phyloP scores from a whole-genome alignment of 2,888 invertebrate species.

The Tachina grossa region DNA sequence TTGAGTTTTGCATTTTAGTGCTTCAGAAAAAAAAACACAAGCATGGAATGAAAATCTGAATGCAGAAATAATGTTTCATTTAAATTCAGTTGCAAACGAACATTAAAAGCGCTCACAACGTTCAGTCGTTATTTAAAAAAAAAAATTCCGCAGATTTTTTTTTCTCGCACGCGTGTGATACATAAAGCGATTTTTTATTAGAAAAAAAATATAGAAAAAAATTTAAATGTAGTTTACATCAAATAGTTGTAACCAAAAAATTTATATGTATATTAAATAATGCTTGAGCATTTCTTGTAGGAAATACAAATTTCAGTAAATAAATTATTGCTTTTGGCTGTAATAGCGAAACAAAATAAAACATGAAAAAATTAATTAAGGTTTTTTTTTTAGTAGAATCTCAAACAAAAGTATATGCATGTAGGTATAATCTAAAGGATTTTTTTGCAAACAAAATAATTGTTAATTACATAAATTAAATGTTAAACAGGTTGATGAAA shows the following conservation, averaged over 20 bases:
- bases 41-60: slow-evolving; percentile 59
- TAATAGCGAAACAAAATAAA: background rate
- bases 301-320: background rate
- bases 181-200: slow-evolving; percentile 57
- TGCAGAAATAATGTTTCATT: slow-evolving; percentile 69
- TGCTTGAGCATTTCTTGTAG: background rate
- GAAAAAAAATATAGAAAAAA: slow-evolving; percentile 12
- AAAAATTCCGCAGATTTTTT: slow-evolving; percentile 50
- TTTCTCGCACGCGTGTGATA: slow-evolving; percentile 68
- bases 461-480: background rate
- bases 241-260: slow-evolving; percentile 7
- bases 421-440: background rate
- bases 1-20: slow-evolving; percentile 50
- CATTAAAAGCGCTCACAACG: slow-evolving; percentile 70
- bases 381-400: background rate
- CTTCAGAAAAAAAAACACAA: background rate
- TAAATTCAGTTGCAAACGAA: slow-evolving; percentile 71
- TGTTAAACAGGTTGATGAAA: background rate
- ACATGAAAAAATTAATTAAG: slow-evolving; percentile 7
- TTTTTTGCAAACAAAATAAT: background rate
- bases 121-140: background rate
- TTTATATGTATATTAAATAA: background rate
- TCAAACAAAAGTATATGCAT: background rate
- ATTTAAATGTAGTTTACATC: background rate
- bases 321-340: background rate